Percentiles rank a stretch among this genome's conserved stretches.
Evolutionary conservation across 2,113 vertebrate genomes (phyloP).

Genomic region (Dicerorhinus sumatrensis): DNA sequence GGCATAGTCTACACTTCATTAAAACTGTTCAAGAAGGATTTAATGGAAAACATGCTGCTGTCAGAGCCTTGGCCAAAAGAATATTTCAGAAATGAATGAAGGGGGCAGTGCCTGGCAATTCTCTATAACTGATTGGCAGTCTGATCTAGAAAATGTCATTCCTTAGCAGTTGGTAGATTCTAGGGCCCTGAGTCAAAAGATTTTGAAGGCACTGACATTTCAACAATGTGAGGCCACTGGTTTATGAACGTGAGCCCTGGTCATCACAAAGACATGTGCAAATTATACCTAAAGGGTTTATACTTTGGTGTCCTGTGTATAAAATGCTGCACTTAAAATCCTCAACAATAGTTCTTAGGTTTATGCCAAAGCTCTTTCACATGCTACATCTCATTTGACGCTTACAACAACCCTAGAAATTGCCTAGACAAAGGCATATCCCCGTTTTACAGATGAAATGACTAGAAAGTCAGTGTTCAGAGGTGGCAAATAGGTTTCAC

Average conservation of each 20-base stretch:
- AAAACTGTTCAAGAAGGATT: conserved; percentile 2
- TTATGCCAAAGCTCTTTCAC: background rate
- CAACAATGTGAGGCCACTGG: background rate
- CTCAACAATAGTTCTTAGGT: background rate
- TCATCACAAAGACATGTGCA: background rate
- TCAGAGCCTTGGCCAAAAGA: background rate
- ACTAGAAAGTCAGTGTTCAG: background rate
- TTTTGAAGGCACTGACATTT: conserved; percentile 32
- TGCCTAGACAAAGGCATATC: background rate
- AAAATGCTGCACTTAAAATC: background rate
- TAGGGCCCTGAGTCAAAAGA: background rate
- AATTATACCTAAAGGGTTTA: background rate
- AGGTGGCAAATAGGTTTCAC: background rate
- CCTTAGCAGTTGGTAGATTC: background rate
- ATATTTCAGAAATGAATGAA: conserved; percentile 38
- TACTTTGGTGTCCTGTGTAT: background rate
- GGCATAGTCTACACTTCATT: background rate
- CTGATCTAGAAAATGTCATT: background rate
- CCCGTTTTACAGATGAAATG: conserved; percentile 13
- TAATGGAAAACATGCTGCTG: background rate
- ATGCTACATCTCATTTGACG: background rate
- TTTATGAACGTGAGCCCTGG: background rate
- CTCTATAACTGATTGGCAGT: background rate
- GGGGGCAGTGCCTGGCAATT: background rate
- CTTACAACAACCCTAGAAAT: conserved; percentile 15